Evolutionary conservation across 2,113 vertebrate species (phyloP), one percentile per base, ranked within the genome.

Genomic region (Trogon surrucura): DNA sequence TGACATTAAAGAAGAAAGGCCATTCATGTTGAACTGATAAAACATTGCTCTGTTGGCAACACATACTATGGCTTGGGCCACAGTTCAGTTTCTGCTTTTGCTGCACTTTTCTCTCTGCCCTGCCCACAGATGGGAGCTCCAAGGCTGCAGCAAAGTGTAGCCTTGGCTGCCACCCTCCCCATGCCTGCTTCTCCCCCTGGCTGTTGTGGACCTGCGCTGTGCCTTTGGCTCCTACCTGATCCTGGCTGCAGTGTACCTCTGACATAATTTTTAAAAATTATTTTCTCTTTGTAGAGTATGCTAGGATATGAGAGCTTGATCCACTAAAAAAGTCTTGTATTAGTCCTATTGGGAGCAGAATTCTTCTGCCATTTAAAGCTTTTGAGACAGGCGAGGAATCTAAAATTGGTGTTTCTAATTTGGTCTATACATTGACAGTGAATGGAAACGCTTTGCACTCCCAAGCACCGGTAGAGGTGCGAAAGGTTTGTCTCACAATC

Each of bases 121-220:
- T 80, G 51, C 44, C 50, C 80, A 50, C 64, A 53, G 29, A 27
- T 32, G 62, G 14, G 14, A 77, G 30, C n/a, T 69, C 54, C 20
- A 25, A 25, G 13, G 44, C 2, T 47, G 23, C 72, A 48, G 36
- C 34, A 22, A 8, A 16, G 23, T 0, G 0, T 16, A 29, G 56
- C 61, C 54, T 44, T 8, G 3, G 6, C 62, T 73, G 29, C 18
- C 18, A 26, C 16, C 29, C 38, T 81, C 29, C 15, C 17, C 1
- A 0, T n/a, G 64, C 29, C 19, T 0, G 0, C 22, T 67, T 88
- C n/a, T 78, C 4, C 12, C 17, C 11, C 30, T 4, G 9, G 30
- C 5, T 47, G 7, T 10, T 70, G 27, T 64, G 69, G 36, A 74
- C n/a, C 32, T 80, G 10, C 2, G 2, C 54, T 16, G n/a, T 86